These are phyloP conservation scores for Phymatocera aterrima DNA, from an alignment of 2,888 invertebrate genomes.

Conservation along the genomic window DNA sequence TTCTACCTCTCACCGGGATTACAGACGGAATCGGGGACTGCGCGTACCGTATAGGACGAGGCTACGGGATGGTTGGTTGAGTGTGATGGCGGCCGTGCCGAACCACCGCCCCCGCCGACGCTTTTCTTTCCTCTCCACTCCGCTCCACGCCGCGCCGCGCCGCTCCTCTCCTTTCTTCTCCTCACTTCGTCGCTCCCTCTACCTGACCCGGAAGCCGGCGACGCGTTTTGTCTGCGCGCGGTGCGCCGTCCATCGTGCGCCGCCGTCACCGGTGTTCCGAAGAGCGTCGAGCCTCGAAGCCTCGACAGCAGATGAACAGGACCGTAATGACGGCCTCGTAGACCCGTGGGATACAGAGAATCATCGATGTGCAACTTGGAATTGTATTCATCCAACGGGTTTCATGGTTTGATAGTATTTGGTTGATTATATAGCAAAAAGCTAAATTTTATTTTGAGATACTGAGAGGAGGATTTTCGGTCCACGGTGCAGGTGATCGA, in stretches of 20 bases:
- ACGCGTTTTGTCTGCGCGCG: slow-evolving; percentile 46
- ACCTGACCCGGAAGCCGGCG: too few species aligned
- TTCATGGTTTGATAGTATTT: neutral
- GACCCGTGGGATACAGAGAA: neutral
- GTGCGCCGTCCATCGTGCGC: slow-evolving; percentile 46
- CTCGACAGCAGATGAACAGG: slow-evolving; percentile 12
- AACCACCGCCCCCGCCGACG: slow-evolving; percentile 48
- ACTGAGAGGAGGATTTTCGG: neutral
- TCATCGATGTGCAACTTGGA: neutral
- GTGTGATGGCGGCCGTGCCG: slow-evolving; percentile 37
- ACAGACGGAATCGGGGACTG: slow-evolving; percentile 47
- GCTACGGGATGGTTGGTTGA: slow-evolving; percentile 44
- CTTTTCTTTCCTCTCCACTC: slow-evolving; percentile 38
- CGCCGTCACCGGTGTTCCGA: slow-evolving; percentile 53
- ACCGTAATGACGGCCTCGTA: neutral
- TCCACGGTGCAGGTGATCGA: too few species aligned
- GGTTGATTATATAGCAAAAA: neutral
- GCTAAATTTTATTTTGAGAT: neutral
- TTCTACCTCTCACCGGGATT: slow-evolving; percentile 62
- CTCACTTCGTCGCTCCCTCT: slow-evolving; percentile 38
- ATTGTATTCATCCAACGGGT: neutral
- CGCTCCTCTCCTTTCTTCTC: slow-evolving; percentile 50
- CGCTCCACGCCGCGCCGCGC: slow-evolving; percentile 50
- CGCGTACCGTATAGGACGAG: slow-evolving; percentile 41
- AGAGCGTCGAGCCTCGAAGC: slow-evolving; percentile 54